phyloP scores from a whole-genome alignment of 2,888 invertebrate genomes.

The Amphipoea lucens region DNA sequence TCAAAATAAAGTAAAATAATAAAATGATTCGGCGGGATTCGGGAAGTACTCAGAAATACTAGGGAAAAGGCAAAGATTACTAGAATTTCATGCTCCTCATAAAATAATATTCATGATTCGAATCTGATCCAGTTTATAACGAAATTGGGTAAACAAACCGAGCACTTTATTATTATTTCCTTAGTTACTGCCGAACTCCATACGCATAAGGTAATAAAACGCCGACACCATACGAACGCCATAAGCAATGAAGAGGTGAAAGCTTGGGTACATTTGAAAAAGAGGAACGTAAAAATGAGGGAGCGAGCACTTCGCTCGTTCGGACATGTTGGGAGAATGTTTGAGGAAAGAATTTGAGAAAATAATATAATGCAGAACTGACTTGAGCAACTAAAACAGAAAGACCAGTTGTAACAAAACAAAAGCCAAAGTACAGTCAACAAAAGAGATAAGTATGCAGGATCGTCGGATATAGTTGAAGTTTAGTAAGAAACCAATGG shows the following conservation, averaged over 20 bases:
- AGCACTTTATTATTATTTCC: slow-evolving; percentile 55
- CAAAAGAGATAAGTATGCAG: no score
- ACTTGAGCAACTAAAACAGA: not conserved
- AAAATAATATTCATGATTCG: slow-evolving; percentile 47
- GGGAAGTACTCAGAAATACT: slow-evolving; percentile 13
- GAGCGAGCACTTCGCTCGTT: slow-evolving; percentile 30
- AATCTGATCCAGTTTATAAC: slow-evolving; percentile 46
- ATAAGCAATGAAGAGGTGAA: slow-evolving; percentile 63
- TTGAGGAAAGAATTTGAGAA: slow-evolving; percentile 30
- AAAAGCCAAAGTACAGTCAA: not conserved
- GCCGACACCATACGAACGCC: slow-evolving; percentile 56
- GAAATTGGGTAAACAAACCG: slow-evolving; percentile 51
- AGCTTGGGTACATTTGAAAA: slow-evolving; percentile 64
- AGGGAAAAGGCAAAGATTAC: slow-evolving; percentile 7
- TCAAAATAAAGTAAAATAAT: not conserved
- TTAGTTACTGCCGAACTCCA: slow-evolving; percentile 56
- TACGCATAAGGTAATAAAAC: slow-evolving; percentile 58
- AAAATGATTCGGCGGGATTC: not conserved
- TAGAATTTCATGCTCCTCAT: slow-evolving; percentile 34
- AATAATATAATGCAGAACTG: slow-evolving; percentile 15
- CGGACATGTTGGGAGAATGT: slow-evolving; percentile 41
- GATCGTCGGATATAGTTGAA: no score
- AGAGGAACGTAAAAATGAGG: slow-evolving; percentile 60
- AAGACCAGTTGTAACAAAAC: not conserved
- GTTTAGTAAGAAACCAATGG: no score